Conservation (phyloP, 2,113 vertebrate genomes). For the Gopherus evgoodei region DNA sequence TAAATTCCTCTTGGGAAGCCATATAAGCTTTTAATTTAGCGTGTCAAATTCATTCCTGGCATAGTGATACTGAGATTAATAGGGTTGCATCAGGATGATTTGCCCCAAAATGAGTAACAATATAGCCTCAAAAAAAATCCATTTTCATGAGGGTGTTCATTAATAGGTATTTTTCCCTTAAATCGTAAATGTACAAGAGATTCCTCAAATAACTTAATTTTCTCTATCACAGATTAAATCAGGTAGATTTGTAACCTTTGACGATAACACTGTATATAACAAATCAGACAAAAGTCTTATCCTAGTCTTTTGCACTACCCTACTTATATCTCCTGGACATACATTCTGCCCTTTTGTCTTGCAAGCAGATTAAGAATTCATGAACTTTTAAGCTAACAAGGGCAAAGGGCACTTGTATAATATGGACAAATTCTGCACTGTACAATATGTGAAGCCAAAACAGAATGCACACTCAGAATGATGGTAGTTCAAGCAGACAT, state of each 20-base stretch:
- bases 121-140: neutral
- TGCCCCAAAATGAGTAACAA: neutral
- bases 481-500: neutral
- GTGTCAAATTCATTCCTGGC: neutral
- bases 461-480: neutral
- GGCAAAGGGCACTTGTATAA: neutral
- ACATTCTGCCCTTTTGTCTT: neutral
- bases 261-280: conserved; percentile 1
- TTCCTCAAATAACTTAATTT: conserved; percentile 19
- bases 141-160: neutral
- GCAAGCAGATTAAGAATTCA: neutral
- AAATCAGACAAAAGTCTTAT: neutral
- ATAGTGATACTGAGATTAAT: neutral
- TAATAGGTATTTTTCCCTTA: conserved; percentile 13
- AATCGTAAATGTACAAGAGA: conserved; percentile 19
- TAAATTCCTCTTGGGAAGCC: conserved; percentile 36
- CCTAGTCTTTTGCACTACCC: conserved; percentile 19
- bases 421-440: neutral
- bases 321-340: neutral
- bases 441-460: neutral
- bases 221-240: neutral
- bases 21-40: conserved; percentile 4
- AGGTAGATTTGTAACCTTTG: neutral
- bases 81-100: neutral
- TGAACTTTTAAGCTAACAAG: neutral